Percentiles rank a stretch among this genome's conserved stretches.
Evolutionary conservation across 2,888 invertebrate genomes (phyloP).

Genomic region (Diarsia brunnea): DNA sequence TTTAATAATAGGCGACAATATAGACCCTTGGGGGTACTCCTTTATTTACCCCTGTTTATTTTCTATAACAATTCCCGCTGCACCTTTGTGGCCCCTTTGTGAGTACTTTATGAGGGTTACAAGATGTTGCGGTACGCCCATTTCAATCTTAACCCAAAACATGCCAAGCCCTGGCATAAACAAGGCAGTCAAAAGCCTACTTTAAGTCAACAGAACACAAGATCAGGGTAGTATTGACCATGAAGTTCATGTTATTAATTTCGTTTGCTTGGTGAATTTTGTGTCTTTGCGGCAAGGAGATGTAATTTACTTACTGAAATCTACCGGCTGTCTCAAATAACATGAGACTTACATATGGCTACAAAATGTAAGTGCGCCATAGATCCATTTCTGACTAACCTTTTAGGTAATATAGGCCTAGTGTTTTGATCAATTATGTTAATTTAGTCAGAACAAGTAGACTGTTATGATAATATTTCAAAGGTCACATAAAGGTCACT

Average conservation of each 20-base stretch:
- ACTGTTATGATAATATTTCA: neutral
- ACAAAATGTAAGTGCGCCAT: neutral
- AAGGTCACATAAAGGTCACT: slow-evolving; percentile 6
- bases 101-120: slow-evolving; percentile 59
- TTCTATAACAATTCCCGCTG: slow-evolving; percentile 30
- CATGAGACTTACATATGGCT: neutral
- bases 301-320: neutral
- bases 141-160: slow-evolving; percentile 53
- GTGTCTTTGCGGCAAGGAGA: neutral
- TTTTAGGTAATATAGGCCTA: neutral
- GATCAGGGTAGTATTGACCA: slow-evolving; percentile 18
- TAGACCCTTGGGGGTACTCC: slow-evolving; percentile 32
- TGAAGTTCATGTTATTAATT: slow-evolving; percentile 24
- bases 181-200: slow-evolving; percentile 46
- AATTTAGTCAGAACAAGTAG: neutral
- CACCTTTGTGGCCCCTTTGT: slow-evolving; percentile 36
- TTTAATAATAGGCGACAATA: slow-evolving; percentile 5
- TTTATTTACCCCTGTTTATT: slow-evolving; percentile 19
- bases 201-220: slow-evolving; percentile 43
- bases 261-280: neutral
- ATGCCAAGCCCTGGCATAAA: slow-evolving; percentile 45
- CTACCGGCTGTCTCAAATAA: neutral
- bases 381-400: neutral
- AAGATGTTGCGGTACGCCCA: slow-evolving; percentile 54
- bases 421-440: neutral